Conservation (phyloP, 2,113 vertebrate species). For the Oreamnos americanus region DNA sequence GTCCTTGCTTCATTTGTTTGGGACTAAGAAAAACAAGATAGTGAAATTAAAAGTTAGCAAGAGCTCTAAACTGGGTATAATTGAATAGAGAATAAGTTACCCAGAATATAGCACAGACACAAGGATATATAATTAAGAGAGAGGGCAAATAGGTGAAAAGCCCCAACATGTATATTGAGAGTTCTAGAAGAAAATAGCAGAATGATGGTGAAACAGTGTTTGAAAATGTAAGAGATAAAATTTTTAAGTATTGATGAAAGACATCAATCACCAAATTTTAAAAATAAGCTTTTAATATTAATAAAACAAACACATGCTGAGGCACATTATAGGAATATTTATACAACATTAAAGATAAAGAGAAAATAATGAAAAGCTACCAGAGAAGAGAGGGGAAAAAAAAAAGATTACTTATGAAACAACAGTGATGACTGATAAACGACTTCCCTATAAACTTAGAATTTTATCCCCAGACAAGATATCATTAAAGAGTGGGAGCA, state of each 20-base stretch:
- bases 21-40: neutral
- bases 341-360: neutral
- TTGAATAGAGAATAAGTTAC: neutral
- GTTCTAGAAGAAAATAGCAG: slow-evolving; percentile 2
- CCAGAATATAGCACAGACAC: neutral
- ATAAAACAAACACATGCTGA: neutral
- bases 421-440: neutral
- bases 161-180: neutral
- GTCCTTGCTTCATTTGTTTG: neutral
- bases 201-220: neutral
- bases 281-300: slow-evolving; percentile 7
- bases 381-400: neutral
- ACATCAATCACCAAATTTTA: neutral
- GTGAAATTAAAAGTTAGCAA: neutral
- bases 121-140: neutral
- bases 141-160: neutral
- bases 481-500: neutral
- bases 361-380: neutral
- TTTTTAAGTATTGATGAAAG: neutral
- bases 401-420: neutral
- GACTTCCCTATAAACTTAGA: neutral
- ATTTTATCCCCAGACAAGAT: neutral
- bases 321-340: neutral
- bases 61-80: neutral
- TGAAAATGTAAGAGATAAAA: neutral